A percentile compares a stretch with the other conserved stretches of the same genome.
Conservation (phyloP, 2,888 invertebrate species). For the Lycophotia porphyrea region DNA sequence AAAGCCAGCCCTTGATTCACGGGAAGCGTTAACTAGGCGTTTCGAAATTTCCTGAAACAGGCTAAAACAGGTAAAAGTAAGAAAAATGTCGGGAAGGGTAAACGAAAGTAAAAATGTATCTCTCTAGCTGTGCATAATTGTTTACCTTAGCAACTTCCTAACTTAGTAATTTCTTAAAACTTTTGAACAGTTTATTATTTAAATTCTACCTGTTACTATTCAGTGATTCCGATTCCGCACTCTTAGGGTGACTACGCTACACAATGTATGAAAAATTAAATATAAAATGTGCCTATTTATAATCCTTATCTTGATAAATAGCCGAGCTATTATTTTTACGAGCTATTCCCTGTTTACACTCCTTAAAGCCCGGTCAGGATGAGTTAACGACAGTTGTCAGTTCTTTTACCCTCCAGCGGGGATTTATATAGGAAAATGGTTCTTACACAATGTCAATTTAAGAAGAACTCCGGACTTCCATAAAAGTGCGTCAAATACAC, state of each 20-base stretch:
- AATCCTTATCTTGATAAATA: conserved; percentile 73
- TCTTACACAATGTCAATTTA: conserved; percentile 71
- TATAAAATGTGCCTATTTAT: conserved; percentile 61
- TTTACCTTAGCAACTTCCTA: neutral
- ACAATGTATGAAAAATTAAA: conserved; percentile 52
- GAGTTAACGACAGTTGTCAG: conserved; percentile 88
- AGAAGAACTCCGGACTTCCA: conserved; percentile 70
- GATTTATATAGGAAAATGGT: conserved; percentile 79
- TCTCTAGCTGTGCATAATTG: neutral
- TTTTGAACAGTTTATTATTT: neutral
- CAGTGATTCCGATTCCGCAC: too few species aligned
- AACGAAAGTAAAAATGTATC: neutral
- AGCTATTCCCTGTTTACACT: conserved; percentile 85
- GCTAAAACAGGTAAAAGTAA: too few species aligned
- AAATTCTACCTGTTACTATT: neutral
- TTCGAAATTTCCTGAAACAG: too few species aligned
- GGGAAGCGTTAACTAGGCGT: too few species aligned
- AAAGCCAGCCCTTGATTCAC: too few species aligned
- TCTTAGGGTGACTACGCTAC: conserved; percentile 8
- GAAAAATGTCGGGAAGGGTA: neutral
- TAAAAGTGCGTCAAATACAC: conserved; percentile 35
- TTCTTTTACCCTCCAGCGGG: conserved; percentile 82
- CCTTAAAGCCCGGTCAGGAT: conserved; percentile 82
- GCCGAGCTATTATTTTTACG: conserved; percentile 81
- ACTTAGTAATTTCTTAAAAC: neutral